Base-by-base conservation (phyloP, 2,113 vertebrate genomes). In the Xerus inauris region DNA sequence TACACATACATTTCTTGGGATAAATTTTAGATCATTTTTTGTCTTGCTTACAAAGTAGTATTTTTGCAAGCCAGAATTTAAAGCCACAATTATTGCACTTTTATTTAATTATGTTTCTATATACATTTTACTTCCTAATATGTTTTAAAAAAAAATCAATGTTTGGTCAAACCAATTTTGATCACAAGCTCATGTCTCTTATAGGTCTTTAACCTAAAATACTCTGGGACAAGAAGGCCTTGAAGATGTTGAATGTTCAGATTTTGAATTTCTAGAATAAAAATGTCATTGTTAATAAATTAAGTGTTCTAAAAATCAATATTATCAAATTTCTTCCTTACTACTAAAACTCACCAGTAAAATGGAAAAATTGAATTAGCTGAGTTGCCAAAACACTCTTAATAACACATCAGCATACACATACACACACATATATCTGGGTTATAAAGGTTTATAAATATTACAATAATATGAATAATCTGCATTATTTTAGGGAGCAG, bases 401-500 rank as follows among this genome's bases (percentile, higher is more conserved):
- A 38, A 75, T 20, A 57, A 26, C 51, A 82, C 86, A 40, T 86
- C 51, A 71, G 47, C 59, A 91, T 54, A 65, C 14, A 49, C 8
- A 49, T 57, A 57, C 8, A 57, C 6, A 24, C 20, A 95, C 14
- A 8, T 45, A n/a, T n/a, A n/a, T n/a, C n/a, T n/a, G n/a, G 7
- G 42, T 69, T 54, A 89, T 75, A 67, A 92, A 83, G 85, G 65
- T 64, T 90, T 82, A 16, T 71, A 81, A 75, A 84, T 14, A 91
- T 73, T 79, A 64, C 32, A 95, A 77, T 71, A 95, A 93, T 42
- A 89, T 38, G 40, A 94, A 71, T 32, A 57, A 79, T 72, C 42
- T 64, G 76, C 73, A 91, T 89, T 95, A 96, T 94, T 96, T 94
- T 94, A 91, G 79, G 40, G 92, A 86, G 76, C 40, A 84, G 51